A percentile compares a stretch with the other conserved stretches of the same genome.
These are phyloP conservation scores for Rhagophthalmus giganteus DNA, from an alignment of 2,888 invertebrate genomes.

Conservation along the genomic window DNA sequence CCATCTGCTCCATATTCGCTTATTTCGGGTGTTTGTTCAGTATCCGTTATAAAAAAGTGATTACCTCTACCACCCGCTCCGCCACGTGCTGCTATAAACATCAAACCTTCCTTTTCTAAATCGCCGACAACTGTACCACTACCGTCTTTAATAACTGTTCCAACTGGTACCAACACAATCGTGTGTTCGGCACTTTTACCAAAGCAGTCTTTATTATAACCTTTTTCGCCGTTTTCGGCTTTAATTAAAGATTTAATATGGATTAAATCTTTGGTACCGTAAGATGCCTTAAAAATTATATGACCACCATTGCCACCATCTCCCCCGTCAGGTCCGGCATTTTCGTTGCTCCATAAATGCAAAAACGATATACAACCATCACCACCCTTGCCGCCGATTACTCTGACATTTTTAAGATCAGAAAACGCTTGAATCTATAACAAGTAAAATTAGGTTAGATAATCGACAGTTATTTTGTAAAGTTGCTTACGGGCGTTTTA, in stretches of 20 bases:
- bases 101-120: conserved; percentile 65
- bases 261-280: conserved; percentile 70
- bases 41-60: conserved; percentile 81
- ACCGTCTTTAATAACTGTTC: conserved; percentile 69
- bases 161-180: conserved; percentile 78
- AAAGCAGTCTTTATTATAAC: conserved; percentile 73
- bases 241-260: conserved; percentile 63
- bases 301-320: conserved; percentile 97
- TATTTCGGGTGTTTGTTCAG: conserved; percentile 77
- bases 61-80: conserved; percentile 97
- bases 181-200: conserved; percentile 80
- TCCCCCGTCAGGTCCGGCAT: conserved; percentile 93
- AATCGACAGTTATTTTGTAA: too few relatives aligned
- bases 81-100: conserved; percentile 92
- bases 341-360: conserved; percentile 78
- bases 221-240: conserved; percentile 74
- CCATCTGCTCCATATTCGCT: conserved; percentile 87
- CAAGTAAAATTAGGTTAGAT: neutral
- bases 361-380: conserved; percentile 90
- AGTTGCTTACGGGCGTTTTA: conserved; percentile 52
- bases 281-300: conserved; percentile 78
- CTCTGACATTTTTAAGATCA: conserved; percentile 66
- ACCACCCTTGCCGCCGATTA: conserved; percentile 86
- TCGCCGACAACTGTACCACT: conserved; percentile 68
- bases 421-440: conserved; percentile 64